Conservation (phyloP, 2,113 vertebrate genomes). For the Lucifuga dentata region DNA sequence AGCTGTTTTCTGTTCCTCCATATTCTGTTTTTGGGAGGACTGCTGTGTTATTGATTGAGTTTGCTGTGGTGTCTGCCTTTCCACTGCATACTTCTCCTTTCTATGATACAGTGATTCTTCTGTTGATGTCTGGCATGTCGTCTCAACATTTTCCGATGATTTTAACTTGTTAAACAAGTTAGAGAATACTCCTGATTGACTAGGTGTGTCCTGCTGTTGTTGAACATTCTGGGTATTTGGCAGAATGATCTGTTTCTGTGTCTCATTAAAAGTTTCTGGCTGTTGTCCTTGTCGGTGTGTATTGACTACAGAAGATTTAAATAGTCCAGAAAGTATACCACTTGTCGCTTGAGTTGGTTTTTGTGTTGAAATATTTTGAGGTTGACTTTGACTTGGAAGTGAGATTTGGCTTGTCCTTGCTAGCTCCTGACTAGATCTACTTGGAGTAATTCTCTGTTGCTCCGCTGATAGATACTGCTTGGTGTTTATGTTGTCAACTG, state of each 20-base stretch:
- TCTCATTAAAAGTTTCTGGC: slow-evolving; percentile 32
- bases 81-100: background rate
- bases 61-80: slow-evolving; percentile 35
- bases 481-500: slow-evolving; percentile 67
- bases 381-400: slow-evolving; percentile 25
- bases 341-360: slow-evolving; percentile 40
- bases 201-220: slow-evolving; percentile 38
- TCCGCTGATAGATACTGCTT: slow-evolving; percentile 37
- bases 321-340: slow-evolving; percentile 69
- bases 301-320: slow-evolving; percentile 82
- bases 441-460: slow-evolving; percentile 39
- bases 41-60: slow-evolving; percentile 33
- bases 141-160: slow-evolving; percentile 74
- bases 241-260: slow-evolving; percentile 42
- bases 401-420: slow-evolving; percentile 22
- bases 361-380: slow-evolving; percentile 47
- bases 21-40: slow-evolving; percentile 30
- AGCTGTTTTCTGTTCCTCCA: slow-evolving; percentile 40
- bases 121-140: slow-evolving; percentile 46
- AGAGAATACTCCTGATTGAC: slow-evolving; percentile 77
- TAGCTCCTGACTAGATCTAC: slow-evolving; percentile 48
- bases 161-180: slow-evolving; percentile 78
- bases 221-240: slow-evolving; percentile 30
- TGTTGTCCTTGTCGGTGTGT: slow-evolving; percentile 49
- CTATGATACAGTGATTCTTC: slow-evolving; percentile 32